Percentiles rank a stretch among this genome's conserved stretches.
Evolutionary conservation across 2,113 vertebrate genomes (phyloP).

Genomic region (Amphilophus citrinellus): DNA sequence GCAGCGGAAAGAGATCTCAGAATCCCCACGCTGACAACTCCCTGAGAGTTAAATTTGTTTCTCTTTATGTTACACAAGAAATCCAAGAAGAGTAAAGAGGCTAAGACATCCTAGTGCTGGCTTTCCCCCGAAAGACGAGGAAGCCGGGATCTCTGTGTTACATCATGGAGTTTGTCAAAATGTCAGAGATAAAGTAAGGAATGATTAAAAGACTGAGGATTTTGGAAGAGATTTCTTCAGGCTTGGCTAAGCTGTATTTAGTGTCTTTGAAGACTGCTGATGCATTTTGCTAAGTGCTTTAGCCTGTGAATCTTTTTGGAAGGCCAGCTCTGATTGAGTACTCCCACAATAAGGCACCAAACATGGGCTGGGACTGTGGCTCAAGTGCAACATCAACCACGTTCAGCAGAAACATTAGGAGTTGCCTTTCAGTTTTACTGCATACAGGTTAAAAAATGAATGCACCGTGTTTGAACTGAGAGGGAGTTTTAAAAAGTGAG

Average conservation of each 20-base stretch:
- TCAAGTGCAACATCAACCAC: constrained; percentile 24
- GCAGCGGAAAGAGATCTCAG: neutral
- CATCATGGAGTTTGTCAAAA: constrained; percentile 18
- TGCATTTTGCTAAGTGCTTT: constrained; percentile 6
- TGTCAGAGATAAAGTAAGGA: constrained; percentile 15
- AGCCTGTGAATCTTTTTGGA: neutral
- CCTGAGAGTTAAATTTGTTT: constrained; percentile 33
- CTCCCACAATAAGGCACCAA: constrained; percentile 46
- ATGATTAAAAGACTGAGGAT: constrained; percentile 26
- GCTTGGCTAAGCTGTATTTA: constrained; percentile 19
- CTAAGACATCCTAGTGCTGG: neutral
- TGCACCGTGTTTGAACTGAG: neutral
- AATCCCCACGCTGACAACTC: constrained; percentile 16
- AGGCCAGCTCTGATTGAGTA: constrained; percentile 10
- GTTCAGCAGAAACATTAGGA: constrained; percentile 21
- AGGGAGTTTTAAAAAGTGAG: neutral
- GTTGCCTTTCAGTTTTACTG: constrained; percentile 48
- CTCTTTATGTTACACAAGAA: neutral
- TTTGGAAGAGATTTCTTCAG: constrained; percentile 17
- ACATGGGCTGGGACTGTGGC: constrained; percentile 10
- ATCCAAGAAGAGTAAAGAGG: neutral
- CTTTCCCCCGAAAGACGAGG: neutral
- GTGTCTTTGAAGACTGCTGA: neutral
- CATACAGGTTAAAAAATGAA: neutral
- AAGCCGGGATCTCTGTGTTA: constrained; percentile 5